Conservation (phyloP, 2,888 invertebrate species). For the Xylota sylvarum region DNA sequence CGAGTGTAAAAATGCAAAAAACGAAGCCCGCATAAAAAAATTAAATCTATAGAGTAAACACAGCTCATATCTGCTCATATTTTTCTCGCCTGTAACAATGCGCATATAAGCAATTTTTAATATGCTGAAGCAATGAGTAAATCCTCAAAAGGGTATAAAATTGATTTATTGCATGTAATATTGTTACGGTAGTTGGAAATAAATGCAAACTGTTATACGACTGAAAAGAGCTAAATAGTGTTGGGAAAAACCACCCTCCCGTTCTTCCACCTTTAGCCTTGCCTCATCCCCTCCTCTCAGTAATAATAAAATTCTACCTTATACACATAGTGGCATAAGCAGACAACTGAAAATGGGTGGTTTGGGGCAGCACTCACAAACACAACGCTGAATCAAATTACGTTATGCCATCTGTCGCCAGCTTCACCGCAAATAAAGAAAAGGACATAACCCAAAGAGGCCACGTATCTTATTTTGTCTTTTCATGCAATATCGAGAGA, state of each 20-base stretch:
- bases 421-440: constrained; percentile 75
- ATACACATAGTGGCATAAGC: constrained; percentile 39
- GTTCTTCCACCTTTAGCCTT: constrained; percentile 1
- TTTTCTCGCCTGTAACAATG: constrained; percentile 4
- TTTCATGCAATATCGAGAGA: constrained; percentile 65
- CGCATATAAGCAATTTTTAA: constrained; percentile 47
- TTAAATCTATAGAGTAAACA: neutral
- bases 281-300: constrained; percentile 10
- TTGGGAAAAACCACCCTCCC: constrained; percentile 4
- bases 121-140: constrained; percentile 48
- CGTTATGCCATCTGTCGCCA: constrained; percentile 76
- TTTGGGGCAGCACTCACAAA: constrained; percentile 37
- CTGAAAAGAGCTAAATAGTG: constrained; percentile 53
- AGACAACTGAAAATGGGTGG: constrained; percentile 45
- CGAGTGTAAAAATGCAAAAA: no score
- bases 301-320: constrained; percentile 58
- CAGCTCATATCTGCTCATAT: neutral
- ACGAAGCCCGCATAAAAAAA: neutral
- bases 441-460: constrained; percentile 73
- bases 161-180: constrained; percentile 72
- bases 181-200: constrained; percentile 70
- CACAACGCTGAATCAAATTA: constrained; percentile 73
- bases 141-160: constrained; percentile 60
- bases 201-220: constrained; percentile 73
- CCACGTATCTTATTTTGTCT: constrained; percentile 75